Base-by-base conservation (phyloP, 2,113 vertebrate species). In the Phoenicopterus ruber region DNA sequence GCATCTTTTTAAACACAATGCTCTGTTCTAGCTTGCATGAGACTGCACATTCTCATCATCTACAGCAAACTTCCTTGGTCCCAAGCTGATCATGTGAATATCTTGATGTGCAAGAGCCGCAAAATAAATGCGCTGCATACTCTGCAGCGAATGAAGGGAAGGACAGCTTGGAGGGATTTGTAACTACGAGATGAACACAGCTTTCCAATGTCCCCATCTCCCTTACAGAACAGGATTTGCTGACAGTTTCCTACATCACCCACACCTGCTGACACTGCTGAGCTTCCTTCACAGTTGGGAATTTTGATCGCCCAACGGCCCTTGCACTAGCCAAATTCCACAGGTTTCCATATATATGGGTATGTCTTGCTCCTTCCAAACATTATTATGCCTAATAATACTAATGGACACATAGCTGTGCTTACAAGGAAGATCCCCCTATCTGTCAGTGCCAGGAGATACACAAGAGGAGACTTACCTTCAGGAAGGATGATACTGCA, bases 401-500 rank as follows among this genome's bases (percentile, higher is more conserved):
- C n/a, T 46, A 73, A 83, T 40, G 63, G 50, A 62, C 14, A 58
- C 3, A 10, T 12, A 49, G 28, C 46, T 55, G 42, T 78, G 86
- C 57, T 72, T 67, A 52, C 13, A 76, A 59, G 32, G 47, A 86
- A 50, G 82, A 54, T 61, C 11, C 20, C 19, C 26, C 8, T 11
- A 8, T 32, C 55, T 70, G 22, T 42, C 57, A 55, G 52, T 28
- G 61, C 31, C 34, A 91, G 55, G 36, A 74, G 44, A 65, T 38
- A 55, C 14, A 13, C 4, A 14, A 42, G n/a, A 46, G 42, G n/a
- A 71, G 36, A 66, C 81, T 95, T 78, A 99, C 99, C 99, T 10
- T 98, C 82, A 9, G 99, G 99, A 74, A 99, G 98, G 72, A 99
- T 93, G 50, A 98, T 96, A 14, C 66, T 96, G 96, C 98, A 98